Conservation (phyloP, 2,113 vertebrate genomes). For the Pygoscelis antarcticus region DNA sequence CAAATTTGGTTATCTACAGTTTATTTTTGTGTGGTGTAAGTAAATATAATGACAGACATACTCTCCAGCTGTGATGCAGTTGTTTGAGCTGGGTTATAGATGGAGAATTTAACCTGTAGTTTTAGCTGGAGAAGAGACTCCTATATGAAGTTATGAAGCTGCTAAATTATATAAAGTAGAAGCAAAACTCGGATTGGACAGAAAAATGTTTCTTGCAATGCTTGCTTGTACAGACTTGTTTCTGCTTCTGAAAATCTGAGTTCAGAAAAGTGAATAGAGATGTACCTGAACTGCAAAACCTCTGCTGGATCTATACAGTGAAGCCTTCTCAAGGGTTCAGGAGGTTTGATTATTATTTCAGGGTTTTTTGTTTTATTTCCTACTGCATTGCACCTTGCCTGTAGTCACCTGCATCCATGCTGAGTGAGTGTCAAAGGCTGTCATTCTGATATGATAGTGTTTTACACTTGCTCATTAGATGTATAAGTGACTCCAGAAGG, state of each 20-base stretch:
- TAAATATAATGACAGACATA: conserved; percentile 58
- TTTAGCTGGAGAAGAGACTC: background rate
- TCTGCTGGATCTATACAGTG: background rate
- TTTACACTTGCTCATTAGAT: background rate
- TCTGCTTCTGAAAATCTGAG: background rate
- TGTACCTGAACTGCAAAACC: background rate
- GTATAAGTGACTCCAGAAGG: conserved; percentile 26
- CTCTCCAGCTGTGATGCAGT: conserved; percentile 40
- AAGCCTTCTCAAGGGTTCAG: background rate
- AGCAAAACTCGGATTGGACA: background rate
- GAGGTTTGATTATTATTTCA: background rate
- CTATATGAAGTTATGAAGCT: background rate
- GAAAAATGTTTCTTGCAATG: background rate
- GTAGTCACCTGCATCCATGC: conserved; percentile 1
- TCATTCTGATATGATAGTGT: background rate
- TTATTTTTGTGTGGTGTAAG: conserved; percentile 64
- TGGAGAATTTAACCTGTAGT: conserved; percentile 31
- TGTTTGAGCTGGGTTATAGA: conserved; percentile 11
- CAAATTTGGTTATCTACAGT: conserved; percentile 80
- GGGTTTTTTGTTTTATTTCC: background rate
- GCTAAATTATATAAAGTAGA: background rate
- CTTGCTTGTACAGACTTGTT: background rate
- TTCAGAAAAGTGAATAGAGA: background rate
- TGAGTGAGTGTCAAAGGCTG: conserved; percentile 33
- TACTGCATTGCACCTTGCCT: background rate